Percentiles rank a stretch among this genome's conserved stretches.
phyloP scores from a whole-genome alignment of 1,140 invertebrate species.

The Drosophila arizonae region DNA sequence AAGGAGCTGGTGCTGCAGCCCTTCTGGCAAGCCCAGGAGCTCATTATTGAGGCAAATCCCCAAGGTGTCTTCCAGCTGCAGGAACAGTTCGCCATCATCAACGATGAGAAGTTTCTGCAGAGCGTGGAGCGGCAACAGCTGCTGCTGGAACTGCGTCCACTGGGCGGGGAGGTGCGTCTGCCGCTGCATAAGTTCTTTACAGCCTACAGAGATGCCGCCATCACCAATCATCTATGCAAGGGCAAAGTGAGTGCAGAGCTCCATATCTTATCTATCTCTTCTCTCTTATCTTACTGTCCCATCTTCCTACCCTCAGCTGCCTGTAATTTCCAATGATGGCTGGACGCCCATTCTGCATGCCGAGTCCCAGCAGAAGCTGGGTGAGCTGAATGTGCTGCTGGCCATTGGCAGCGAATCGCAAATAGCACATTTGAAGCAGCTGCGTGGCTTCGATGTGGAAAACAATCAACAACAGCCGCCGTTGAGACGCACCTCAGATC shows the following conservation, averaged over 20 bases:
- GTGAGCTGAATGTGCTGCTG: conserved; percentile 84
- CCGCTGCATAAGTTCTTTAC: conserved; percentile 86
- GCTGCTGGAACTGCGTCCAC: conserved; percentile 84
- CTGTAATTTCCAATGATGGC: conserved; percentile 85
- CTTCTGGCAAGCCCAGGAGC: conserved; percentile 66
- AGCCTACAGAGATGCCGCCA: conserved; percentile 85
- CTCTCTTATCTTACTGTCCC: neutral
- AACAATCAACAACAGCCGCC: conserved; percentile 37
- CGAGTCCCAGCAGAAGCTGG: conserved; percentile 82
- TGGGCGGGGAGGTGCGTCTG: conserved; percentile 84
- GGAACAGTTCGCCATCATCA: conserved; percentile 85
- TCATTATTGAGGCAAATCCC: conserved; percentile 29
- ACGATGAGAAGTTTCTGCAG: conserved; percentile 84
- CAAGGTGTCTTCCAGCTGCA: conserved; percentile 55
- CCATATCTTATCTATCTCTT: neutral
- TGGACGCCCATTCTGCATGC: conserved; percentile 84
- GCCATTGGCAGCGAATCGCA: conserved; percentile 86
- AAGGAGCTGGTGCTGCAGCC: conserved; percentile 62
- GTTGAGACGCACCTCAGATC: conserved; percentile 78
- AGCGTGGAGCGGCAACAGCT: conserved; percentile 85
- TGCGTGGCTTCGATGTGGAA: conserved; percentile 82
- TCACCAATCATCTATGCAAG: conserved; percentile 84
- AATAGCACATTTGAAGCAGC: conserved; percentile 84
- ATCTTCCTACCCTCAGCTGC: conserved; percentile 81
- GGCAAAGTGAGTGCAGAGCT: conserved; percentile 56